These are phyloP conservation scores for Tethea ocularis DNA, from an alignment of 2,888 invertebrate genomes.

Conservation along the genomic window DNA sequence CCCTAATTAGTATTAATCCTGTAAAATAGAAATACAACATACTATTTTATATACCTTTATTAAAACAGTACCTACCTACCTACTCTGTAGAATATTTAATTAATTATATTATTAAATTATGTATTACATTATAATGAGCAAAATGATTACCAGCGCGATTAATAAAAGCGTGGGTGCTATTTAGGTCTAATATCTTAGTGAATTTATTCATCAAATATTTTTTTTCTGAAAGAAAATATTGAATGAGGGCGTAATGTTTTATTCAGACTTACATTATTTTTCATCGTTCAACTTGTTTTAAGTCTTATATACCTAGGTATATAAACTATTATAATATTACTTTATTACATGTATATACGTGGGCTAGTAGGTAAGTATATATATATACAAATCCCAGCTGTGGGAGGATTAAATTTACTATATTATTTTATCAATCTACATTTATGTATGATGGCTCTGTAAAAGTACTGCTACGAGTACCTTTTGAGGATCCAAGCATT, in stretches of 20 bases:
- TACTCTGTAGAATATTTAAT: not conserved
- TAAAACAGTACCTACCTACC: not conserved
- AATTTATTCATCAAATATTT: not conserved
- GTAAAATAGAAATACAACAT: conserved; percentile 26
- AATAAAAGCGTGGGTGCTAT: conserved; percentile 3
- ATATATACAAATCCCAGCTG: no score
- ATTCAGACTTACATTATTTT: not conserved
- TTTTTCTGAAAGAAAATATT: not conserved
- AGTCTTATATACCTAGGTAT: not conserved
- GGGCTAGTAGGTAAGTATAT: no score
- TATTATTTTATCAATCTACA: no score
- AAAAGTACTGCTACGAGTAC: no score
- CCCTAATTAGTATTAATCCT: conserved; percentile 62
- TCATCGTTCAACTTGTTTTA: not conserved
- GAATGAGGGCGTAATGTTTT: not conserved
- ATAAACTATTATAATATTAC: no score
- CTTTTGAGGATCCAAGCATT: no score
- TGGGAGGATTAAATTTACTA: no score
- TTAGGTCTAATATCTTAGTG: conserved; percentile 1
- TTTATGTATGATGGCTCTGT: no score
- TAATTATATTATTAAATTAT: not conserved
- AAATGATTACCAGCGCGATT: not conserved
- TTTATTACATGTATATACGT: no score
- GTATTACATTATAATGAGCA: conserved; percentile 4
- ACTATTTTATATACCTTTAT: not conserved